These are phyloP conservation scores for Glomeris marginata DNA, from an alignment of 2,888 invertebrate genomes.

Conservation along the genomic window DNA sequence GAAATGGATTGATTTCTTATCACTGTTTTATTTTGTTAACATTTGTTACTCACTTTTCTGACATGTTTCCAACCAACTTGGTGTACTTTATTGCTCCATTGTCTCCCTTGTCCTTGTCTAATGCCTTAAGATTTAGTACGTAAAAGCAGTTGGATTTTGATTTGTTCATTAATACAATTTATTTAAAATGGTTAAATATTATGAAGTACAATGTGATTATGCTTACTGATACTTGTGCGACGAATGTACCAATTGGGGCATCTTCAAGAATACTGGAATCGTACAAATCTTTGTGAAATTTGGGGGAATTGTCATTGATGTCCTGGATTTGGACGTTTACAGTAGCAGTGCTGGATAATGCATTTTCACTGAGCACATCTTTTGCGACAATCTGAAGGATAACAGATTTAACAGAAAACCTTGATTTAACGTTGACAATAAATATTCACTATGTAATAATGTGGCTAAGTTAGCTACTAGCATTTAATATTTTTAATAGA, in stretches of 20 bases:
- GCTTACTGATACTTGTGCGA: constrained; percentile 40
- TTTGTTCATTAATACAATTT: constrained; percentile 8
- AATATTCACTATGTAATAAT: too few species aligned
- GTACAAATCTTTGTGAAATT: constrained; percentile 57
- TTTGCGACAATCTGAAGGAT: constrained; percentile 50
- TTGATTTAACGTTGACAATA: constrained; percentile 1
- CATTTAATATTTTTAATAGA: background rate
- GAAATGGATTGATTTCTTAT: background rate
- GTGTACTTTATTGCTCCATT: constrained; percentile 66
- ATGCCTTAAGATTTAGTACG: constrained; percentile 40
- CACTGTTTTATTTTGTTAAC: background rate
- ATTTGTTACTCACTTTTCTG: constrained; percentile 39
- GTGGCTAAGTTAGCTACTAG: too few species aligned
- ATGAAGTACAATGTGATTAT: background rate
- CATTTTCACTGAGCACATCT: constrained; percentile 41
- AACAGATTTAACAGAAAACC: background rate
- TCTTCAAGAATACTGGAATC: constrained; percentile 64
- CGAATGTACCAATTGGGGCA: constrained; percentile 53
- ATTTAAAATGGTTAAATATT: background rate
- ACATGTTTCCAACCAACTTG: constrained; percentile 56
- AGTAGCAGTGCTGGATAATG: constrained; percentile 43
- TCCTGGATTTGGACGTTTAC: constrained; percentile 69
- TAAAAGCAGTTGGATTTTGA: background rate
- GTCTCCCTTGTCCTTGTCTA: constrained; percentile 61
- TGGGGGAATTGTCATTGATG: constrained; percentile 73